These are phyloP conservation scores for Drosophila nr. perissopoda DNA, from an alignment of 2,888 invertebrate genomes.

Conservation along the genomic window DNA sequence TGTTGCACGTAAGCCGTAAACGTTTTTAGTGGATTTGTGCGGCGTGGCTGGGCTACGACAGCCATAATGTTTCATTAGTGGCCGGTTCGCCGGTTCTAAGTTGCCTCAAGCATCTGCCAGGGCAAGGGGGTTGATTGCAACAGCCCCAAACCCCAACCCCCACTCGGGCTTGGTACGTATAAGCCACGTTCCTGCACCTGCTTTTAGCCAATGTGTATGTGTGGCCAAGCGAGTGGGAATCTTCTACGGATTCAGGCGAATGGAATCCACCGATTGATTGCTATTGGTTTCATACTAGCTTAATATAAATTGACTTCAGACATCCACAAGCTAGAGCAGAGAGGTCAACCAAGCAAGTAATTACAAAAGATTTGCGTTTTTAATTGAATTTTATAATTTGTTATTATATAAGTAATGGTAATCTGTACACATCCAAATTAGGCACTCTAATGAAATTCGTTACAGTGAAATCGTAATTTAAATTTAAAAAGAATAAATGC, in stretches of 20 bases:
- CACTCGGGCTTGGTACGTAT: constrained; percentile 10
- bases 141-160: background rate
- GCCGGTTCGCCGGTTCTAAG: constrained; percentile 39
- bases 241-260: constrained; percentile 16
- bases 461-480: too few relatives aligned
- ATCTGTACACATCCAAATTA: background rate
- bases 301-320: constrained; percentile 23
- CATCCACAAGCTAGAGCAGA: background rate
- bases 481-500: background rate
- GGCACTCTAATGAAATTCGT: background rate
- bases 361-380: background rate
- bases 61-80: constrained; percentile 78
- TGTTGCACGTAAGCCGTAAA: constrained; percentile 77
- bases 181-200: constrained; percentile 15
- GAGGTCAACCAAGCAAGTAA: background rate
- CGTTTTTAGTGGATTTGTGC: constrained; percentile 79
- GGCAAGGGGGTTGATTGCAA: constrained; percentile 14
- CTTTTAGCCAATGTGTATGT: background rate
- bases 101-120: constrained; percentile 16
- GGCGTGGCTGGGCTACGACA: constrained; percentile 71
- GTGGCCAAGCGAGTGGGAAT: constrained; percentile 16
- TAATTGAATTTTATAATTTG: constrained; percentile 1
- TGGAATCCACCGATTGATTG: constrained; percentile 34
- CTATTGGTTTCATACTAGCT: constrained; percentile 37
- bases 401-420: background rate